Evolutionary conservation across 2,113 vertebrate species (phyloP).

Genomic region (Centropus unirufus): DNA sequence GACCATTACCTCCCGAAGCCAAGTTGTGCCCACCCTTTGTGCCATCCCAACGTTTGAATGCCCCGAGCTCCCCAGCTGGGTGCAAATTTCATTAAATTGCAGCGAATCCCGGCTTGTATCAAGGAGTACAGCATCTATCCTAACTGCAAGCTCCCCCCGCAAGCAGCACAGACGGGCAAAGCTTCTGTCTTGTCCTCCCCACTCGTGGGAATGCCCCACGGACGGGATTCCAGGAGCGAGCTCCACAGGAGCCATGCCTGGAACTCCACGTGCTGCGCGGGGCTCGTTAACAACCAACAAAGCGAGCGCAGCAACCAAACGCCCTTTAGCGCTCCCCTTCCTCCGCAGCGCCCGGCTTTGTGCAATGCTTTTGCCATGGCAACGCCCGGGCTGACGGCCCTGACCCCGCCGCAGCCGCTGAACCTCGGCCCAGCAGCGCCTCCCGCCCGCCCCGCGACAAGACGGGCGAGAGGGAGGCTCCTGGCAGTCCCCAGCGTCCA

Average conservation of each 20-base stretch:
- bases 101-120: not conserved
- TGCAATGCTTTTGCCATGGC: constrained; percentile 68
- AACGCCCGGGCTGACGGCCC: constrained; percentile 78
- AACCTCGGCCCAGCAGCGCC: constrained; percentile 82
- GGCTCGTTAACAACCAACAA: not conserved
- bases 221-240: not conserved
- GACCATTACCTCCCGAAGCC: not conserved
- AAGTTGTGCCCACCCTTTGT: not conserved
- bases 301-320: not conserved
- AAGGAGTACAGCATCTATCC: not conserved
- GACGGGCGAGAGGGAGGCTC: not conserved
- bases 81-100: not conserved
- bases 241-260: not conserved
- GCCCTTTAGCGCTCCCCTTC: not conserved
- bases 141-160: not conserved
- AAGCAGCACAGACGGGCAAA: not conserved
- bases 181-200: not conserved
- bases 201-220: not conserved
- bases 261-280: not conserved
- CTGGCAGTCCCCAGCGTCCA: constrained; percentile 11
- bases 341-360: not conserved
- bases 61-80: not conserved
- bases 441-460: constrained; percentile 44
- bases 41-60: not conserved
- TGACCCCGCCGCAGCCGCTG: constrained; percentile 71